Evolutionary conservation across 2,113 vertebrate species (phyloP).

Genomic region (Bostrychus sinensis): DNA sequence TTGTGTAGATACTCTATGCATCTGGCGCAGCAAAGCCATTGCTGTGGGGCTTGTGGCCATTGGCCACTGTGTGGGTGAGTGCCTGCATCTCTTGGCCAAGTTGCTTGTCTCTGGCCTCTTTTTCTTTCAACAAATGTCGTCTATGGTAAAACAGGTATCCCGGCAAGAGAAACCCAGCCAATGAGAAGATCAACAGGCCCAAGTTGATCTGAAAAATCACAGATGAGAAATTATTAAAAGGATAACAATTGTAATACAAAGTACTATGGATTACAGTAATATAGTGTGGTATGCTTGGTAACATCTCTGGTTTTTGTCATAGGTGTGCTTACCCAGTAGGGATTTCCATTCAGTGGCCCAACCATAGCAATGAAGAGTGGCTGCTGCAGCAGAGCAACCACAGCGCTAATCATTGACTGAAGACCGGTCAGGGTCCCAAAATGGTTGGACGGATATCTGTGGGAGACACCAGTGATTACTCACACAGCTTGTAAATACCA

Average conservation of each 20-base stretch:
- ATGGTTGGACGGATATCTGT: conserved; percentile 89
- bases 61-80: conserved; percentile 56
- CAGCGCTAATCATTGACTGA: conserved; percentile 89
- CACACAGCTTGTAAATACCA: neutral
- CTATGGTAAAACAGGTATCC: conserved; percentile 84
- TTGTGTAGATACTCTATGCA: conserved; percentile 37
- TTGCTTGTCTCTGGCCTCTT: conserved; percentile 42
- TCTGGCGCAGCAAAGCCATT: conserved; percentile 65
- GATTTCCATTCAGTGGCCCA: conserved; percentile 80
- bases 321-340: conserved; percentile 83
- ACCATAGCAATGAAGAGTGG: conserved; percentile 88
- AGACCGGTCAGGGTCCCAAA: conserved; percentile 92
- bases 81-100: conserved; percentile 47
- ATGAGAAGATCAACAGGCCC: conserved; percentile 80
- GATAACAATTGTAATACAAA: neutral
- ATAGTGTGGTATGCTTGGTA: neutral
- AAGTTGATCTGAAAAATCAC: conserved; percentile 75
- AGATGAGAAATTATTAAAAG: conserved; percentile 6
- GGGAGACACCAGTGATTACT: conserved; percentile 21
- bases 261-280: neutral
- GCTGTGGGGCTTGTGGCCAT: conserved; percentile 69
- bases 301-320: neutral
- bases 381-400: conserved; percentile 88
- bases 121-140: conserved; percentile 62
- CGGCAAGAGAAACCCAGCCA: conserved; percentile 85